Evolutionary conservation across 1,140 invertebrate genomes (phyloP).

Genomic region (Samia ricini): DNA sequence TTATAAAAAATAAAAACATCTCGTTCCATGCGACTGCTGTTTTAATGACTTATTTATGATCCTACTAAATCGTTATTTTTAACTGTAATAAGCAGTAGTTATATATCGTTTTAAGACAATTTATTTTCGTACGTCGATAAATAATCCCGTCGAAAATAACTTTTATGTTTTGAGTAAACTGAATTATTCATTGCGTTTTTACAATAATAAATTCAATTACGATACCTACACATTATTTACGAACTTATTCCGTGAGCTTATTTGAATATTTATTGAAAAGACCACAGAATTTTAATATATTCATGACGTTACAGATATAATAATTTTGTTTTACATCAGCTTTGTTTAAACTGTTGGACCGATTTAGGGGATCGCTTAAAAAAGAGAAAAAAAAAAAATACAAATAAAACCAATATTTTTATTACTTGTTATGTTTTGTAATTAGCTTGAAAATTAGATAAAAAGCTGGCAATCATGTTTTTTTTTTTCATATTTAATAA

Average conservation of each 20-base stretch:
- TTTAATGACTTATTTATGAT: neutral
- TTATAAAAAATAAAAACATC: too few species aligned
- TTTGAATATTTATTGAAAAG: neutral
- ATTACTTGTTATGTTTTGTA: too few species aligned
- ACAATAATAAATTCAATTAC: conserved; percentile 2
- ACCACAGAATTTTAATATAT: neutral
- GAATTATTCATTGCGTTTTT: neutral
- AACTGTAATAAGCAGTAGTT: neutral
- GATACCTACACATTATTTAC: neutral
- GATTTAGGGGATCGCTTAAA: too few species aligned
- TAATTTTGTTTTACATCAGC: neutral
- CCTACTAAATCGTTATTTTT: neutral
- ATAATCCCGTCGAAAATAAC: neutral
- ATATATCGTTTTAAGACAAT: neutral
- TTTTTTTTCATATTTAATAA: too few species aligned
- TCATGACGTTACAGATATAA: neutral
- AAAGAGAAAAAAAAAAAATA: too few species aligned
- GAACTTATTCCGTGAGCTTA: neutral
- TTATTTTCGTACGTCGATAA: neutral
- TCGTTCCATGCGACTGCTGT: neutral
- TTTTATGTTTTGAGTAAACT: neutral
- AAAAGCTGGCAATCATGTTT: too few species aligned
- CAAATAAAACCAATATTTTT: too few species aligned
- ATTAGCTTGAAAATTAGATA: too few species aligned
- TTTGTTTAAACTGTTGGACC: neutral